These are phyloP conservation scores for Bimastos eiseni DNA, from an alignment of 2,888 invertebrate genomes.

Conservation along the genomic window DNA sequence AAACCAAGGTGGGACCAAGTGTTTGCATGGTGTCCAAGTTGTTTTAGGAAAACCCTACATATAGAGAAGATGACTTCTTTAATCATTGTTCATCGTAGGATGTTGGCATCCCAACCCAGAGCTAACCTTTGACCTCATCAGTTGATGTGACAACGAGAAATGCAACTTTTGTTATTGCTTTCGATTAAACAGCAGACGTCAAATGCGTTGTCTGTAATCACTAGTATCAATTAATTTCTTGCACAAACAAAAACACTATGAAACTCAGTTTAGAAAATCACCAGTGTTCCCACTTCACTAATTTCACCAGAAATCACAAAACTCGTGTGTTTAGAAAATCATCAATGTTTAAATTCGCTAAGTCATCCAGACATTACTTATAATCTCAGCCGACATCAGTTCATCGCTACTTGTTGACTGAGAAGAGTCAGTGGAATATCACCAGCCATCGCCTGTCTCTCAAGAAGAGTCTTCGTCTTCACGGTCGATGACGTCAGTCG, in stretches of 20 bases:
- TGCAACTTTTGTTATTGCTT: conserved; percentile 8
- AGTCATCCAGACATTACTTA: neutral
- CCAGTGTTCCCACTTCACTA: neutral
- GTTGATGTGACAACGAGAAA: neutral
- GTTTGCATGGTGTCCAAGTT: neutral
- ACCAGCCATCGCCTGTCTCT: neutral
- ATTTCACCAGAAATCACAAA: neutral
- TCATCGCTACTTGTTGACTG: neutral
- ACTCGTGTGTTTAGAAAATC: neutral
- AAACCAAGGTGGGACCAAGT: no score
- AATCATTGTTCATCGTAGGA: neutral
- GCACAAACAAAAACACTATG: neutral
- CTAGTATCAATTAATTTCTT: neutral
- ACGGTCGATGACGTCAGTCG: neutral
- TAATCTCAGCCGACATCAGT: neutral
- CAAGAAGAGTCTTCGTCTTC: neutral
- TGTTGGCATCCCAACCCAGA: neutral
- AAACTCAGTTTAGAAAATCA: conserved; percentile 7
- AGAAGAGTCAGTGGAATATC: neutral
- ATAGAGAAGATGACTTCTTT: neutral
- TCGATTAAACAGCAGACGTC: neutral
- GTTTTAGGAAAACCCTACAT: neutral
- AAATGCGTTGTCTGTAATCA: neutral
- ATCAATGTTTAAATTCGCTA: neutral
- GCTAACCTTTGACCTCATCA: neutral